Conservation (phyloP, 1,140 invertebrate genomes). For the Arctopsyche grandis region DNA sequence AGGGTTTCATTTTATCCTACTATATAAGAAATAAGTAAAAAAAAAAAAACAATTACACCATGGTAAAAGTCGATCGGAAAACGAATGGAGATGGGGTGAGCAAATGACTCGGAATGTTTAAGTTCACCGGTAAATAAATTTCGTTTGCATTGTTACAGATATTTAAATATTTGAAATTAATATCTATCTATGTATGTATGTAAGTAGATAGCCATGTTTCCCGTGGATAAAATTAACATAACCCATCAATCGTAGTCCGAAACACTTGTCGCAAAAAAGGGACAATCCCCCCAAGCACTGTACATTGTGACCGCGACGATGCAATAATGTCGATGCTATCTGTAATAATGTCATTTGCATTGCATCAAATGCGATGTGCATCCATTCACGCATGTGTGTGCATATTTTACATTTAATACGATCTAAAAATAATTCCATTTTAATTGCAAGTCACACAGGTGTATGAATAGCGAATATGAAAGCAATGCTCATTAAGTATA, state of each 20-base stretch:
- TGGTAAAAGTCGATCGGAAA: slow-evolving; percentile 5
- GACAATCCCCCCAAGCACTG: slow-evolving; percentile 16
- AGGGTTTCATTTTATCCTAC: slow-evolving; percentile 2
- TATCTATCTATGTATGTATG: too few species aligned
- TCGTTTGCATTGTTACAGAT: background rate
- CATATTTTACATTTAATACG: background rate
- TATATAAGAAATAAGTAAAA: background rate
- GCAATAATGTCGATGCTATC: slow-evolving; percentile 35
- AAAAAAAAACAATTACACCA: slow-evolving; percentile 24
- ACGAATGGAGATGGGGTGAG: background rate
- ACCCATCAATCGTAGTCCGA: slow-evolving; percentile 51
- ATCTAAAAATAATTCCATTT: slow-evolving; percentile 11
- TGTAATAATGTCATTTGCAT: slow-evolving; percentile 43
- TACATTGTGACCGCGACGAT: slow-evolving; percentile 4
- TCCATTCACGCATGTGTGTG: background rate
- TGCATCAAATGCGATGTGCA: slow-evolving; percentile 40
- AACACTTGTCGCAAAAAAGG: slow-evolving; percentile 45
- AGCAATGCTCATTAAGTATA: too few species aligned
- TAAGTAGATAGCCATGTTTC: background rate
- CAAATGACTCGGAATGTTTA: slow-evolving; percentile 25
- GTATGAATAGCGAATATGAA: too few species aligned
- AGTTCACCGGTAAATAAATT: slow-evolving; percentile 10
- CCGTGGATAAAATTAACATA: slow-evolving; percentile 47
- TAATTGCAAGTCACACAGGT: background rate
- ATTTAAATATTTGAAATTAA: too few species aligned